Evolutionary conservation across 2,113 vertebrate species (phyloP), one percentile per base, ranked within the genome.

Genomic region (Myotis brandtii): DNA sequence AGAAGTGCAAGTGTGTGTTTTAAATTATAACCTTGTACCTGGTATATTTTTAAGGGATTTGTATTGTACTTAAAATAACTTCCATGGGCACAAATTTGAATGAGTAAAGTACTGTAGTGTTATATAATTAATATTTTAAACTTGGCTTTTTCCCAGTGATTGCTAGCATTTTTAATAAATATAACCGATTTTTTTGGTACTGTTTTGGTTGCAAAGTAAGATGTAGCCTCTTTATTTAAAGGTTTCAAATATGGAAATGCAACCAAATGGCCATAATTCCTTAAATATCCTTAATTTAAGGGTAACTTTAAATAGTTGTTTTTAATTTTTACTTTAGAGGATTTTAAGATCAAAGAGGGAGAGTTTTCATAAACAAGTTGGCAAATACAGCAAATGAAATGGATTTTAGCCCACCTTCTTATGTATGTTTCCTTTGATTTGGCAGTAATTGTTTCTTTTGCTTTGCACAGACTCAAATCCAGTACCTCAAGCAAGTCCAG

Each of bases 401-500:
- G 48, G n/a, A 11, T 18, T n/a, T 86, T 66, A 37, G 16, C 32
- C 48, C 5, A 37, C 34, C 50, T 77, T 62, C 32, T 89, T 23
- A 17, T 9, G 2, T 92, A 0, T 82, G 16, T 73, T 75, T 76
- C n/a, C 62, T 89, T 95, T 84, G 73, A 66, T 81, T 82, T 72
- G 79, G 32, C 93, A 17, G 40, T 99, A 94, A 99, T 77, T 98
- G 30, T 84, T 21, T 67, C 66, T 96, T 97, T 98, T 94, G 73
- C 81, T 97, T 99, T 98, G 81, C 95, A 89, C 99, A 99, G 99
- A 99, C 99, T 98, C 99, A 99, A 98, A 99, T 99, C 98, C 99
- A 99, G 99, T 99, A 99, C 98, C 99, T 99, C 99, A 99, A 99
- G 99, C 99, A 99, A 99, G 99, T 99, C 98, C 99, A 99, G 98